phyloP scores from a whole-genome alignment of 2,797 vertebrate genomes.

The Lepus oiostolus region DNA sequence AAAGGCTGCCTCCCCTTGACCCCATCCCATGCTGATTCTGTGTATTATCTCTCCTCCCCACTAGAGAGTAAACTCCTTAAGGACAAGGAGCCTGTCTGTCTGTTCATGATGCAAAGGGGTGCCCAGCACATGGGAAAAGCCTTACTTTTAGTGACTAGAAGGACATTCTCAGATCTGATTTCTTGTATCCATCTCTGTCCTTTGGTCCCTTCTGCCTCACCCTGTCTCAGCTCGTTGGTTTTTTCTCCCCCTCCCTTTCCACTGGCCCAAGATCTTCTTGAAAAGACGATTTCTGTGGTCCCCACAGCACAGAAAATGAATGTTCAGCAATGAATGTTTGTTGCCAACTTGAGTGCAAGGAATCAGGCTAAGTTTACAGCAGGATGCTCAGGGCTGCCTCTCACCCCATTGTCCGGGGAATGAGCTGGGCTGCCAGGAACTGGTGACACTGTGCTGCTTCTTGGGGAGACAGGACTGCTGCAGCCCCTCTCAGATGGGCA shows the following conservation, averaged over 20 bases:
- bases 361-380: neutral
- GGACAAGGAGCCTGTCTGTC: neutral
- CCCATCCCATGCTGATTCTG: too few relatives aligned
- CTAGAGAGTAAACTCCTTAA: neutral
- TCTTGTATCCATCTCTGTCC: neutral
- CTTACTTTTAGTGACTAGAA: neutral
- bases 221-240: accelerated
- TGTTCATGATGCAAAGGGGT: too few relatives aligned
- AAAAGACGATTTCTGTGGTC: neutral
- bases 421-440: neutral
- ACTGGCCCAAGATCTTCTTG: neutral
- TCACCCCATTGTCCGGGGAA: neutral
- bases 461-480: neutral
- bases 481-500: neutral
- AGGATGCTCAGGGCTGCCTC: neutral
- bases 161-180: neutral
- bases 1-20: neutral
- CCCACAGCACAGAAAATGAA: neutral
- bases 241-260: neutral
- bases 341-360: neutral
- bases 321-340: neutral
- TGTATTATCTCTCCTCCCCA: neutral
- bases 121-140: neutral
- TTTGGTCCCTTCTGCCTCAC: neutral
- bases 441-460: neutral